These are phyloP conservation scores for Pelusios castaneus DNA, from an alignment of 2,113 vertebrate genomes.

Conservation along the genomic window DNA sequence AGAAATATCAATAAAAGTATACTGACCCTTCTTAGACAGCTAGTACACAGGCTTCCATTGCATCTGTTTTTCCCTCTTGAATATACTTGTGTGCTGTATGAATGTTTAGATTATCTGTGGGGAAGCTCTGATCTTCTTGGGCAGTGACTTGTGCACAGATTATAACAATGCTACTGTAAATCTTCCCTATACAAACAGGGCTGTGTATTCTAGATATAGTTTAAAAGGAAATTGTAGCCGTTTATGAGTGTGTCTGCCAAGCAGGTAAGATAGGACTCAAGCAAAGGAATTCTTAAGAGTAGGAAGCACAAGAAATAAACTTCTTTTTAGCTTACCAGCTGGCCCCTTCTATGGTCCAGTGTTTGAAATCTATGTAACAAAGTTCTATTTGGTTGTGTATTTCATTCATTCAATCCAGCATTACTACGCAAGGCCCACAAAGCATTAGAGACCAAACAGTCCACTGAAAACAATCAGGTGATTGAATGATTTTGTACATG, in stretches of 20 bases:
- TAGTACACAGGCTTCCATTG: background rate
- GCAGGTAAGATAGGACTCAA: background rate
- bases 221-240: background rate
- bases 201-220: background rate
- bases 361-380: background rate
- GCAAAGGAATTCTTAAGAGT: background rate
- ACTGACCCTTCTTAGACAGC: background rate
- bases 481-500: conserved; percentile 17
- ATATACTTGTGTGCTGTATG: fast-evolving
- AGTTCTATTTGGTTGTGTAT: background rate
- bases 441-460: conserved; percentile 6
- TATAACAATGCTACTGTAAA: background rate
- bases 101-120: background rate
- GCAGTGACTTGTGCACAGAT: background rate
- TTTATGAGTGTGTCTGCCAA: background rate
- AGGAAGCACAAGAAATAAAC: background rate
- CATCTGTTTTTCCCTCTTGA: background rate
- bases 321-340: background rate
- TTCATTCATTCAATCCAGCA: conserved; percentile 31
- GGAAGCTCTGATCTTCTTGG: background rate
- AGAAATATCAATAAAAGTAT: background rate
- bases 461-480: conserved; percentile 35
- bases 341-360: background rate
- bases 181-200: background rate
- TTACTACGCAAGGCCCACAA: conserved; percentile 11